Evolutionary conservation across 2,797 vertebrate species (phyloP).

Genomic region (Dicrostonyx torquatus): DNA sequence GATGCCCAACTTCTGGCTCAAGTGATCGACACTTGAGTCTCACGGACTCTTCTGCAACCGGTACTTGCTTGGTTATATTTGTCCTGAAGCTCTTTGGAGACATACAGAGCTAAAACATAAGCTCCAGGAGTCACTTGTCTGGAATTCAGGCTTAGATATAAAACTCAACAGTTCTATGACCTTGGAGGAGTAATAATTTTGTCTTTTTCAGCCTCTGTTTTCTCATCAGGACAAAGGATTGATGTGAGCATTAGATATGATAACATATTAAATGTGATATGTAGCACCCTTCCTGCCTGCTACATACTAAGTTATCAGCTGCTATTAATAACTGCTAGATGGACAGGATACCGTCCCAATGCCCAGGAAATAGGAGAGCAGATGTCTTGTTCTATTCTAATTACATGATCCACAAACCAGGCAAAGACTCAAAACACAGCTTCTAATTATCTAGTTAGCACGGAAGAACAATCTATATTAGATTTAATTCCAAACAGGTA

Average conservation of each 20-base stretch:
- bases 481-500: neutral
- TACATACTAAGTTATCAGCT: constrained; percentile 34
- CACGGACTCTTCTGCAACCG: neutral
- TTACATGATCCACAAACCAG: constrained; percentile 47
- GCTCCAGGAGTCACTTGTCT: neutral
- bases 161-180: neutral
- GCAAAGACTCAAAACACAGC: neutral
- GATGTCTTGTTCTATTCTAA: constrained; percentile 61
- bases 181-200: constrained; percentile 26
- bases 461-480: constrained; percentile 43
- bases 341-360: neutral
- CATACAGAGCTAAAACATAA: neutral
- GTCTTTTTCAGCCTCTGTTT: constrained; percentile 49
- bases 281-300: neutral
- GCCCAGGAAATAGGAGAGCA: constrained; percentile 43
- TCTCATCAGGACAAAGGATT: constrained; percentile 52
- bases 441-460: constrained; percentile 55
- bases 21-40: constrained; percentile 19
- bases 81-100: neutral
- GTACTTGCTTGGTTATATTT: neutral
- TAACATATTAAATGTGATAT: constrained; percentile 1
- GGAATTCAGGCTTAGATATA: neutral
- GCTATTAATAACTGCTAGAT: constrained; percentile 50
- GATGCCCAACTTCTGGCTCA: neutral
- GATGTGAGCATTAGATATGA: constrained; percentile 19